A percentile compares a stretch with the other conserved stretches of the same genome.
These are phyloP conservation scores for Thumatha senex DNA, from an alignment of 2,888 invertebrate species.

Conservation along the genomic window DNA sequence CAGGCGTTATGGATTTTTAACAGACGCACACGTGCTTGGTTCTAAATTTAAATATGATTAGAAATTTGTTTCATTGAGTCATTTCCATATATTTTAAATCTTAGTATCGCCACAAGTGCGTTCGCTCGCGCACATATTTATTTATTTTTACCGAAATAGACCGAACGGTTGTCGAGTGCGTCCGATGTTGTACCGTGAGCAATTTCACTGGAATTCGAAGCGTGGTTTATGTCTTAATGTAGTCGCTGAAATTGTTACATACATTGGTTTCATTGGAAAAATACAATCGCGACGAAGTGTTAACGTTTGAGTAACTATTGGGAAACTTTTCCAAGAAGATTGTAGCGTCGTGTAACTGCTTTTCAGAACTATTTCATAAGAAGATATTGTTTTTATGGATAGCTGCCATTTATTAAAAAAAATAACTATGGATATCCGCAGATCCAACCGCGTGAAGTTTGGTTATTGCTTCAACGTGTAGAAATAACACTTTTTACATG, in stretches of 20 bases:
- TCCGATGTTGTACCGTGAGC: constrained; percentile 67
- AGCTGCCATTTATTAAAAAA: no score
- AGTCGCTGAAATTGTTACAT: constrained; percentile 49
- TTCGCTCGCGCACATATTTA: constrained; percentile 73
- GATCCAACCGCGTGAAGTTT: no score
- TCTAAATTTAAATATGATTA: no score
- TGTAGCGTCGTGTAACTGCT: not conserved
- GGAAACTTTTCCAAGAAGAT: constrained; percentile 20
- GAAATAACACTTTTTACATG: no score
- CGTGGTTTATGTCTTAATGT: constrained; percentile 79
- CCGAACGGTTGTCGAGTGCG: constrained; percentile 75
- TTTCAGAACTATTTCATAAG: no score
- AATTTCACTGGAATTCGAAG: constrained; percentile 68
- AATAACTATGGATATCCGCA: no score
- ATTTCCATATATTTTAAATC: constrained; percentile 38
- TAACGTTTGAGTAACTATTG: constrained; percentile 18
- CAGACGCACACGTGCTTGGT: no score
- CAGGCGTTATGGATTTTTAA: no score
- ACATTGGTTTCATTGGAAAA: constrained; percentile 28
- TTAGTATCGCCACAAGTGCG: constrained; percentile 43
- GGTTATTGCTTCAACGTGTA: no score
- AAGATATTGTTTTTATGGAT: no score
- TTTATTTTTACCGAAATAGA: constrained; percentile 82
- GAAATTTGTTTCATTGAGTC: not conserved
- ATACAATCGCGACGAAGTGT: constrained; percentile 29